phyloP scores from a whole-genome alignment of 2,888 invertebrate species.

The Caenorhabditis doughertyi region DNA sequence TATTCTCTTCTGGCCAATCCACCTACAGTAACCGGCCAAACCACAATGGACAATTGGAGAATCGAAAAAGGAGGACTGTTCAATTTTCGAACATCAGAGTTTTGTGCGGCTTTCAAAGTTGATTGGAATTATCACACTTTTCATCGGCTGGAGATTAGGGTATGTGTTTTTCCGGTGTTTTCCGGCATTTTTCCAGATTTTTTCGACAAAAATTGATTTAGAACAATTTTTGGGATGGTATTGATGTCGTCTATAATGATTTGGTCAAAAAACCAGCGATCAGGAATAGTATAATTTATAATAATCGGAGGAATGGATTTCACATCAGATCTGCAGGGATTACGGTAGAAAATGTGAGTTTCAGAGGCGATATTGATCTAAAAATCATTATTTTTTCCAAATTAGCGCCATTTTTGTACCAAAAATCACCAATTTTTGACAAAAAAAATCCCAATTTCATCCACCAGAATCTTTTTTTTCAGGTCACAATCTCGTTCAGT shows the following conservation, averaged over 20 bases:
- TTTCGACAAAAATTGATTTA: slow-evolving; percentile 84
- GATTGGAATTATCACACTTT: slow-evolving; percentile 86
- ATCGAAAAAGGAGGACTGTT: slow-evolving; percentile 94
- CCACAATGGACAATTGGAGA: slow-evolving; percentile 91
- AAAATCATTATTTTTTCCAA: too few species aligned
- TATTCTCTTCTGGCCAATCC: slow-evolving; percentile 91
- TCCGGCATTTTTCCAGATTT: too few species aligned
- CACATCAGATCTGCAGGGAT: slow-evolving; percentile 82
- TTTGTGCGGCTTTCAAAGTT: slow-evolving; percentile 85
- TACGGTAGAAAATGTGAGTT: slow-evolving; percentile 86
- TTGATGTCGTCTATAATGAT: slow-evolving; percentile 95
- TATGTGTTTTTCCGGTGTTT: neutral
- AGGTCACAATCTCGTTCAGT: slow-evolving; percentile 87
- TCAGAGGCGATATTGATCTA: too few species aligned
- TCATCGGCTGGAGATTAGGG: slow-evolving; percentile 75
- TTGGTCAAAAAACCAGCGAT: slow-evolving; percentile 88
- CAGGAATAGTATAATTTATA: slow-evolving; percentile 69
- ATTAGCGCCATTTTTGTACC: too few species aligned
- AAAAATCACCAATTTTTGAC: too few species aligned
- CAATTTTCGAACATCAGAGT: slow-evolving; percentile 87
- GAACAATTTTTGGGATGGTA: slow-evolving; percentile 93
- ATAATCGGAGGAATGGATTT: slow-evolving; percentile 87
- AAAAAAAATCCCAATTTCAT: neutral
- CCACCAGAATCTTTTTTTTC: slow-evolving; percentile 61
- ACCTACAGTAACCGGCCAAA: slow-evolving; percentile 85